Base-by-base conservation (phyloP, 2,888 invertebrate species). In the Acronicta leporina region DNA sequence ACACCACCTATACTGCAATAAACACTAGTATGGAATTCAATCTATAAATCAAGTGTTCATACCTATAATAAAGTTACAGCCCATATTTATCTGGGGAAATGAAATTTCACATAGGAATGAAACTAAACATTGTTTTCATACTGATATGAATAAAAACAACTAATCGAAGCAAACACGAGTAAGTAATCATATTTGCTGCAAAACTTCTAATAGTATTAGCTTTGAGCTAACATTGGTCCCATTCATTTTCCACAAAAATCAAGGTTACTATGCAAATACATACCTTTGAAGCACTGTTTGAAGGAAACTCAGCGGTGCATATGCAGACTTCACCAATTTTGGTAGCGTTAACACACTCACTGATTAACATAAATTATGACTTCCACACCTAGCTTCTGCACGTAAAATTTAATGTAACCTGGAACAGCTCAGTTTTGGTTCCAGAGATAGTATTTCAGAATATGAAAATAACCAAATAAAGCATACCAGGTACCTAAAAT, bases 221-320 rank as follows among this genome's bases (percentile, higher is more conserved):
- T 9, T 5, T 1, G 27, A 43, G 47, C 42, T 33, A 30, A 46
- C 6, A 15, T 30, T 43, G 33, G 14, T 10, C 27, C 15, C 30
- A 48, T 20, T 16, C 6, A 13, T 41, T 15, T 30, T 30, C 3
- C 13, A 14, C 1, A 15, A 11, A 9, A 27, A 52, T 14, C 10
- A 15, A 40, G 38, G 35, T 15, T 16, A 52, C 35, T 42, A 55
- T 11, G 35, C 25, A 47, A 41, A 33, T 54, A 77, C 74, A 45
- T 73, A 77, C 74, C 77, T 75, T 73, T 63, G 63, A 59, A 57
- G 58, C 63, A 69, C 59, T 43, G 30, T 54, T 62, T 33, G 69
- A 60, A 48, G 61, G 59, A 49, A 73, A 55, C 64, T 74, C 62
- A 68, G 61, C 55, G 41, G 59, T 38, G 52, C 68, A 73, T 75